Percentiles rank a stretch among this genome's conserved stretches.
Conservation (phyloP, 2,888 invertebrate genomes). For the Nomada fabriciana region DNA sequence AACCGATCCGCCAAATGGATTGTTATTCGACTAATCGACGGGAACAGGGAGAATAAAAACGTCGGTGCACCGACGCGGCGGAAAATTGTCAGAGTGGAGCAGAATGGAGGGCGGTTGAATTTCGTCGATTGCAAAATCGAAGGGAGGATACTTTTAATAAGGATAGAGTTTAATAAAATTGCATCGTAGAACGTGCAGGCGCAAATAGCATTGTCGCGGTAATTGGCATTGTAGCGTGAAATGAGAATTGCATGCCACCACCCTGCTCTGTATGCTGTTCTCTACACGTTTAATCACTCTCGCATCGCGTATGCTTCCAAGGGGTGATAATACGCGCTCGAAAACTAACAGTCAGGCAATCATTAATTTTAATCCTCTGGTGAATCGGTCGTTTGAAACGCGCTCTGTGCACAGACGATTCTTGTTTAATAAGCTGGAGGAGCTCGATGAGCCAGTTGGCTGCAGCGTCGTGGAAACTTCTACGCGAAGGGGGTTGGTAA, state of each 20-base stretch:
- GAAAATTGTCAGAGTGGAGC: background rate
- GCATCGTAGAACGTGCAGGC: background rate
- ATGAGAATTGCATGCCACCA: slow-evolving; percentile 8
- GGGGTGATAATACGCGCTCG: slow-evolving; percentile 8
- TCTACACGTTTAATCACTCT: slow-evolving; percentile 14
- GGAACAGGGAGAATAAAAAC: slow-evolving; percentile 15
- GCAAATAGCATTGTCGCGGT: slow-evolving; percentile 14
- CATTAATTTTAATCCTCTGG: slow-evolving; percentile 44
- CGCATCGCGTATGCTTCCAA: background rate
- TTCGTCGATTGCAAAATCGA: slow-evolving; percentile 16
- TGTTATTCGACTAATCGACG: slow-evolving; percentile 40
- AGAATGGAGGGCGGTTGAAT: slow-evolving; percentile 10
- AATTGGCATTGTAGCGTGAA: slow-evolving; percentile 15
- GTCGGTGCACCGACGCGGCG: background rate
- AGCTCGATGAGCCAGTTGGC: slow-evolving; percentile 20
- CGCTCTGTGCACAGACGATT: background rate
- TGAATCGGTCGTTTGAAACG: slow-evolving; percentile 27
- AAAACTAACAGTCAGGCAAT: slow-evolving; percentile 15
- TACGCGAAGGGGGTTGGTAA: slow-evolving; percentile 7
- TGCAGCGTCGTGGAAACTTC: slow-evolving; percentile 10
- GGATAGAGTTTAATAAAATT: background rate
- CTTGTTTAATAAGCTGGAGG: slow-evolving; percentile 27
- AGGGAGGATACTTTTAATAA: slow-evolving; percentile 13
- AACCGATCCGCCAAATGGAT: slow-evolving; percentile 59
- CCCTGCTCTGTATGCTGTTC: background rate